phyloP scores from a whole-genome alignment of 2,113 vertebrate genomes.

The Dipodomys merriami region DNA sequence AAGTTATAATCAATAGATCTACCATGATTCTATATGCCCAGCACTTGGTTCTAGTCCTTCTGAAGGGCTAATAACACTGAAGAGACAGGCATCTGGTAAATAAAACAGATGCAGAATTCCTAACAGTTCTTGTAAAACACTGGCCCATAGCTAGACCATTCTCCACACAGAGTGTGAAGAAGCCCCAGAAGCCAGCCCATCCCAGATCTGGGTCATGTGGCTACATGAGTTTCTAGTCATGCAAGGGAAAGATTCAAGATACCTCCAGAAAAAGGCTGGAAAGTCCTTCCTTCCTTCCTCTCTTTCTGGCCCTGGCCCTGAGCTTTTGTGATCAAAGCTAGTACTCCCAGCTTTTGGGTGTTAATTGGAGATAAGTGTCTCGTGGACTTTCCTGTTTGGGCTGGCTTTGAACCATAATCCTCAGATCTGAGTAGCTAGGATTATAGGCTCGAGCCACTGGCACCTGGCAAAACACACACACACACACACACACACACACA shows the following conservation, averaged over 20 bases:
- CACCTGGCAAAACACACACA: too few relatives aligned
- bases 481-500: too few relatives aligned
- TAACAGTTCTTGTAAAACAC: conserved; percentile 41
- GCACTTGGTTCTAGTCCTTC: neutral
- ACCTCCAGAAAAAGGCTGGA: conserved; percentile 34
- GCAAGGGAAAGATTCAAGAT: neutral
- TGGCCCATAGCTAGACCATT: neutral
- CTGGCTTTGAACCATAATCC: too few relatives aligned
- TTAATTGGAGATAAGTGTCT: too few relatives aligned
- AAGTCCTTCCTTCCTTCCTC: neutral
- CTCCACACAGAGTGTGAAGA: fast-evolving
- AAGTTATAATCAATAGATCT: neutral
- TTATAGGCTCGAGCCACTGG: too few relatives aligned
- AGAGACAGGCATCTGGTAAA: conserved; percentile 40
- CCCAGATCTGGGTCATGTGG: neutral
- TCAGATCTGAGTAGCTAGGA: too few relatives aligned
- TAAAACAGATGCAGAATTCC: neutral
- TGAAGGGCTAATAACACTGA: conserved; percentile 9
- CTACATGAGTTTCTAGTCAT: neutral
- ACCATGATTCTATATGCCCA: neutral
- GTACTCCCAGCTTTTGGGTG: too few relatives aligned
- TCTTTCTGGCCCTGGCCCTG: too few relatives aligned
- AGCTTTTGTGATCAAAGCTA: too few relatives aligned
- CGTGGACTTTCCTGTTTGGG: too few relatives aligned
- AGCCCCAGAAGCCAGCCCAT: too few relatives aligned